Conservation (phyloP, 2,113 vertebrate genomes). For the Oncorhynchus keta region DNA sequence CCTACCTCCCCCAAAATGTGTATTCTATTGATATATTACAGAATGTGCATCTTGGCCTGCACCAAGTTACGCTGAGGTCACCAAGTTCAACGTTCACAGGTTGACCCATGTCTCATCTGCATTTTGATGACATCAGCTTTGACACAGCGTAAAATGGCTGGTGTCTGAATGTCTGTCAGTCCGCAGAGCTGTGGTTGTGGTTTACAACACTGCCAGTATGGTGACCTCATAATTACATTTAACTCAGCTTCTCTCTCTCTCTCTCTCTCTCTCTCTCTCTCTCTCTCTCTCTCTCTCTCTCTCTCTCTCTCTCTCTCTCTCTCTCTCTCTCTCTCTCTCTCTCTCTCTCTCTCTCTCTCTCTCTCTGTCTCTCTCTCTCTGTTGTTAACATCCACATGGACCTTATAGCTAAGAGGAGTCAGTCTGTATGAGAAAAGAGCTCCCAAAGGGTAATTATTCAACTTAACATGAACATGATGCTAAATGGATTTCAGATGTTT, state of each 20-base stretch:
- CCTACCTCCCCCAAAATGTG: background rate
- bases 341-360: too few relatives aligned
- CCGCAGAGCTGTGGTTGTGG: conserved; percentile 55
- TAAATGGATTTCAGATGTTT: conserved; percentile 42
- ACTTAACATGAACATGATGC: conserved; percentile 25
- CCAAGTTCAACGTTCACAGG: conserved; percentile 57
- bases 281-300: too few relatives aligned
- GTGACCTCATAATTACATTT: conserved; percentile 12
- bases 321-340: too few relatives aligned
- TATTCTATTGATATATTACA: too few relatives aligned
- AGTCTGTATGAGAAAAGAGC: background rate
- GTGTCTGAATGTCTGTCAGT: conserved; percentile 63
- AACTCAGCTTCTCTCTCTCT: background rate
- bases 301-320: too few relatives aligned
- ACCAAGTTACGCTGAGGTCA: conserved; percentile 20
- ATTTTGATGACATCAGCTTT: background rate
- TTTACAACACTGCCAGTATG: conserved; percentile 28
- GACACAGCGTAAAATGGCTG: conserved; percentile 27
- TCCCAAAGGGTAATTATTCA: conserved; percentile 36
- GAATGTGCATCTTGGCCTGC: conserved; percentile 14
- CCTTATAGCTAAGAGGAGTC: too few relatives aligned
- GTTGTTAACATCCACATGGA: too few relatives aligned
- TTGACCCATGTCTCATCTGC: conserved; percentile 54
- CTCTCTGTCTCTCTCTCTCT: too few relatives aligned
- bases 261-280: too few relatives aligned